A percentile compares a stretch with the other conserved stretches of the same genome.
phyloP scores from a whole-genome alignment of 2,888 invertebrate species.

The Erebia palarica region DNA sequence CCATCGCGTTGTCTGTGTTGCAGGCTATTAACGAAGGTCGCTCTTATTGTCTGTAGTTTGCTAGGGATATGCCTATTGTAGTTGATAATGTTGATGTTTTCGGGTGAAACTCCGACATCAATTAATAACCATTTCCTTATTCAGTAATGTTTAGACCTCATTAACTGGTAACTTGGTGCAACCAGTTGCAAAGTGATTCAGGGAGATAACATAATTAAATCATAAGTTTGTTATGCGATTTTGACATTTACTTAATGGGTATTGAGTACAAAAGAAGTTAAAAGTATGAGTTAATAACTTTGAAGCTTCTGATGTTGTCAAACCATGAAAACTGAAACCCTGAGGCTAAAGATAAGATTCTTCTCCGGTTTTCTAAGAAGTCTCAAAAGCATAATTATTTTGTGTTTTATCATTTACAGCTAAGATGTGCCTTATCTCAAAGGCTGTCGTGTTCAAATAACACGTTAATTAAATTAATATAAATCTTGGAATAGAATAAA shows the following conservation, averaged over 20 bases:
- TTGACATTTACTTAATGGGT: no score
- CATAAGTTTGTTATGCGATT: constrained; percentile 2
- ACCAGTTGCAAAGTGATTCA: constrained; percentile 7
- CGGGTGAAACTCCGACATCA: constrained; percentile 48
- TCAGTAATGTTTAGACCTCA: constrained; percentile 56
- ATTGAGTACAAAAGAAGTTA: no score
- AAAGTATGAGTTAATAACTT: neutral
- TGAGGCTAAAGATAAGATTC: neutral
- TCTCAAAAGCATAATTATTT: neutral
- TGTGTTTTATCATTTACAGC: no score
- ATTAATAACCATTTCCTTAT: constrained; percentile 57
- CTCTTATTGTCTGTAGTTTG: constrained; percentile 6
- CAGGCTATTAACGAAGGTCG: neutral
- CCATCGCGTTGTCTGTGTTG: no score
- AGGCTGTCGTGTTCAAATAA: no score
- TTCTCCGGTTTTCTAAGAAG: neutral
- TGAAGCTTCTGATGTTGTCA: neutral
- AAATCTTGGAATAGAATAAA: no score
- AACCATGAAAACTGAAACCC: neutral
- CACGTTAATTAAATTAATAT: no score
- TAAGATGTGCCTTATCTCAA: no score
- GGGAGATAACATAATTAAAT: neutral
- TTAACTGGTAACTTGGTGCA: constrained; percentile 54
- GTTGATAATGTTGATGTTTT: neutral
- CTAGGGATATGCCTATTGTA: neutral